Evolutionary conservation across 2,888 invertebrate species (phyloP).

Genomic region (Leptinotarsa tumamoca): DNA sequence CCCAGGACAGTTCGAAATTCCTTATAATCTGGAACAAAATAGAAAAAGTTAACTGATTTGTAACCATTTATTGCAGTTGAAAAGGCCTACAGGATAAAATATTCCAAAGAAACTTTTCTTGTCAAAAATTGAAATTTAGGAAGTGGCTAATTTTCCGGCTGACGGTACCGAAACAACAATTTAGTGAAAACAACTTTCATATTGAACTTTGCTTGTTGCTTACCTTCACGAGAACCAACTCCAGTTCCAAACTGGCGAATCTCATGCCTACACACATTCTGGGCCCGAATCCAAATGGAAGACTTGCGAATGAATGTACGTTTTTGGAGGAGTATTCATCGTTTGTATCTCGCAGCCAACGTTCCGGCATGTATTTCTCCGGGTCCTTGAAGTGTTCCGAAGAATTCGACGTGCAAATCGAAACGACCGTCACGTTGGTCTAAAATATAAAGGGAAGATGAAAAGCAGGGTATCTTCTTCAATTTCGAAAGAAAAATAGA

Average conservation of each 20-base stretch:
- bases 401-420: neutral
- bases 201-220: neutral
- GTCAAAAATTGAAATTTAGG: too few relatives aligned
- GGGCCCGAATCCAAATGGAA: slow-evolving; percentile 79
- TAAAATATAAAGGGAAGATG: neutral
- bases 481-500: neutral
- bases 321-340: slow-evolving; percentile 52
- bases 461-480: neutral
- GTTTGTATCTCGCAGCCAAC: slow-evolving; percentile 53
- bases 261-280: slow-evolving; percentile 78
- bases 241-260: slow-evolving; percentile 75
- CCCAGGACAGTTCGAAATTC: slow-evolving; percentile 57
- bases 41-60: neutral
- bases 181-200: too few relatives aligned
- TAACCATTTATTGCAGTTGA: neutral
- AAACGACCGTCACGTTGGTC: neutral
- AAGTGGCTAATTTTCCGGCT: too few relatives aligned
- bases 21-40: slow-evolving; percentile 37
- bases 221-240: slow-evolving; percentile 57
- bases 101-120: too few relatives aligned
- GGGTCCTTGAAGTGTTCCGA: slow-evolving; percentile 44
- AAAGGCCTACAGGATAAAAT: too few relatives aligned
- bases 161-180: too few relatives aligned
- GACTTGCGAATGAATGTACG: slow-evolving; percentile 71
- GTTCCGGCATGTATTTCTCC: slow-evolving; percentile 57